Base-by-base conservation (phyloP, 2,113 vertebrate species). In the Barnardius zonarius region DNA sequence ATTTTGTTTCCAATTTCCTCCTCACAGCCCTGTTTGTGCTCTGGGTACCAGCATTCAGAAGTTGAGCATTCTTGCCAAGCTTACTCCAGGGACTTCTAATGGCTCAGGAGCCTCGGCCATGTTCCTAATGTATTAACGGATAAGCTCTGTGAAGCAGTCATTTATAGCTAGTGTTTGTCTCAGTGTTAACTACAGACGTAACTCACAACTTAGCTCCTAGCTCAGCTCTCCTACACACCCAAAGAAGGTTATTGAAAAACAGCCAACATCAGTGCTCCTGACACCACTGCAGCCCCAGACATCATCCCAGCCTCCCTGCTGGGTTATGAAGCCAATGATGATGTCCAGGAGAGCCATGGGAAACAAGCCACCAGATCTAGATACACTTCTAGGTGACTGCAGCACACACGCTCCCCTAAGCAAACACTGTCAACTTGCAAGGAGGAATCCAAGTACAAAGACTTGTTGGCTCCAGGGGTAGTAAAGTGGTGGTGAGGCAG, bases 331-430 rank as follows among this genome's bases (percentile, higher is more conserved):
- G 69, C 10, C 49, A 27, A 13, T 2, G 39, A 39, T 28, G 33
- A n/a, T 12, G 35, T 3, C 24, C 48, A 62, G 30, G 55, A 14
- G 7, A 2, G 62, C 15, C 35, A 11, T 2, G 5, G 39, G 19
- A 52, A 43, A 39, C 51, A 27, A 15, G 20, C 68, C 31, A 39
- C 22, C 48, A 12, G 55, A 69, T 7, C 14, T 10, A 55, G 28
- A 39, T 39, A 39, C 39, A 10, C 39, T 39, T 11, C 44, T 17
- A 22, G 43, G 59, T 2, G 44, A 33, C 61, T 3, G 35, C 62
- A 8, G 22, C 8, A 1, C 52, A 68, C 37, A 0, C 4, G 2
- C 8, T 28, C 43, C 46, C 46, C 57, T 27, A 6, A 31, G 20
- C 30, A 51, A 44, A 23, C 2, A 8, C 44, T 33, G 5, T 7